Evolutionary conservation across 2,797 vertebrate species (phyloP).

Genomic region (Coregonus suidteri): DNA sequence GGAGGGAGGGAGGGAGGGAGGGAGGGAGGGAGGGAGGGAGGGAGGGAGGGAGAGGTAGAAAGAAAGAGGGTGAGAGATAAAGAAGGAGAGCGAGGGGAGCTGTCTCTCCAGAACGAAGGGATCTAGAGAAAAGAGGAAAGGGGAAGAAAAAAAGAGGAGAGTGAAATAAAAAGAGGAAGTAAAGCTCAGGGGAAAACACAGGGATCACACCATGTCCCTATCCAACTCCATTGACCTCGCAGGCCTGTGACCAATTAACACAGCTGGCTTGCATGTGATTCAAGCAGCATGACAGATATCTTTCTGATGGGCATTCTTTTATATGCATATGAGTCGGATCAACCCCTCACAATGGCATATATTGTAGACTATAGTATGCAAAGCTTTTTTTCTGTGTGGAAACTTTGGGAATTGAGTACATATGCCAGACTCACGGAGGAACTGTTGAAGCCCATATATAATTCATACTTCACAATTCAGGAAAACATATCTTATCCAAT

Average conservation of each 20-base stretch:
- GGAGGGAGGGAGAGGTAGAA: conserved; percentile 15
- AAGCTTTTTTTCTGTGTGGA: conserved; percentile 44
- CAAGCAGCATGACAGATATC: conserved; percentile 67
- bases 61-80: background rate
- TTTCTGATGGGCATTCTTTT: conserved; percentile 68
- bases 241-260: conserved; percentile 69
- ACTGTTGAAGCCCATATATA: background rate
- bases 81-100: conserved; percentile 6
- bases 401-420: conserved; percentile 5
- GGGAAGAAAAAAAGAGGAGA: background rate
- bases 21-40: too few species aligned
- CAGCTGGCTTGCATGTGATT: background rate
- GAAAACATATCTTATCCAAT: background rate
- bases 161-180: conserved; percentile 26
- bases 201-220: conserved; percentile 65
- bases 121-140: conserved; percentile 43
- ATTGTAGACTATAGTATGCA: conserved; percentile 10
- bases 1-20: too few species aligned
- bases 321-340: conserved; percentile 61
- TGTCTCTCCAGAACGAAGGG: conserved; percentile 14
- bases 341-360: conserved; percentile 64
- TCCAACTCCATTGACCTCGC: conserved; percentile 70
- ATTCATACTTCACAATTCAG: background rate
- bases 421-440: background rate
- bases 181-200: conserved; percentile 57